Evolutionary conservation across 53 echinoderm and acorn worm species (phyloP).

Genomic region (Henricia sp.): DNA sequence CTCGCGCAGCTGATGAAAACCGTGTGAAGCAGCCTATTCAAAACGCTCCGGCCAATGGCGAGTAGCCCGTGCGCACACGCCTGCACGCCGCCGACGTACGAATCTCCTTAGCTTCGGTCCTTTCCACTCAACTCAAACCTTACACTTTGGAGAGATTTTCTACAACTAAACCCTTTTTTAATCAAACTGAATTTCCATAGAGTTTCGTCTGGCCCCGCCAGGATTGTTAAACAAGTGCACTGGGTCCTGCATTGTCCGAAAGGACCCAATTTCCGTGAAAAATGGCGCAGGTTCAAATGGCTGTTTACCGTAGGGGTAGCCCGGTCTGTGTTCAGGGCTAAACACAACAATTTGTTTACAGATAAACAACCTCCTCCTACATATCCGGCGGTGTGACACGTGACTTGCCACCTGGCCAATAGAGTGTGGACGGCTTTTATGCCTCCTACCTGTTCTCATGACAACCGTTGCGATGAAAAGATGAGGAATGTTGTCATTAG

Average conservation of each 20-base stretch:
- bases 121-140: constrained; percentile 28
- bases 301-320: constrained; percentile 99
- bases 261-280: constrained; percentile 98
- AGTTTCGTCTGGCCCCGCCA: constrained; percentile 31
- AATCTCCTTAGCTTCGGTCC: constrained; percentile 52
- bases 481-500: constrained; percentile 30
- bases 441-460: constrained; percentile 73
- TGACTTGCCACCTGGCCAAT: constrained; percentile 99
- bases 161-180: constrained; percentile 4
- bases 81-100: constrained; percentile 58
- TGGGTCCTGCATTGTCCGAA: constrained; percentile 85
- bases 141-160: constrained; percentile 27
- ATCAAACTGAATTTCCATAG: background rate
- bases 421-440: constrained; percentile 55
- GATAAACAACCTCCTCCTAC: constrained; percentile 99
- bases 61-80: constrained; percentile 68
- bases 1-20: constrained; percentile 66
- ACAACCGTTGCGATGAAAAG: constrained; percentile 45
- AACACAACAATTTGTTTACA: constrained; percentile 99
- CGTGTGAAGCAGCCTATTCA: constrained; percentile 69
- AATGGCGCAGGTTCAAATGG: constrained; percentile 99
- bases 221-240: constrained; percentile 19
- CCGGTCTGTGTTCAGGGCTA: constrained; percentile 98
- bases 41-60: constrained; percentile 72
- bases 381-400: constrained; percentile 99